These are phyloP conservation scores for Caenorhabditis tropicalis DNA, from an alignment of 1,140 invertebrate genomes.

Conservation along the genomic window DNA sequence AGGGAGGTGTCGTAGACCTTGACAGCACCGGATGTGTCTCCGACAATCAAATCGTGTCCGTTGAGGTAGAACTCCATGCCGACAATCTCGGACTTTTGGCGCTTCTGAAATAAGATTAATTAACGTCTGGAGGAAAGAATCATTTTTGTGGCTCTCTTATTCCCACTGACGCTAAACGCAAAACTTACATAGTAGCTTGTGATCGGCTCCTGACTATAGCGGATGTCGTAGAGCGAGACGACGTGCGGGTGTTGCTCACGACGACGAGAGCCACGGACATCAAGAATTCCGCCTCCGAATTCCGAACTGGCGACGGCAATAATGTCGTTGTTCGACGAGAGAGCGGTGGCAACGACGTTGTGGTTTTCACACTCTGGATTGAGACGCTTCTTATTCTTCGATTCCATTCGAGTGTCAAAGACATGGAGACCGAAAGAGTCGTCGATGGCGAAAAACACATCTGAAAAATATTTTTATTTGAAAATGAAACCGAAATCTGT, in stretches of 20 bases:
- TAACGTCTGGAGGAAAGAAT: not conserved
- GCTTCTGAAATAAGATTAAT: not conserved
- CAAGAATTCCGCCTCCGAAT: constrained; percentile 23
- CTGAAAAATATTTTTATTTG: not conserved
- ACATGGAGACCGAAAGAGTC: not conserved
- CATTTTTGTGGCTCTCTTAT: no score
- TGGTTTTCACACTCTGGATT: constrained; percentile 10
- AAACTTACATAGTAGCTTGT: constrained; percentile 20
- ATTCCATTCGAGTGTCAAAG: not conserved
- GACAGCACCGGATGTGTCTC: not conserved
- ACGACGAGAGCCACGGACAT: constrained; percentile 10
- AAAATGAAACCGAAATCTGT: not conserved
- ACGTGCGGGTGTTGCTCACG: constrained; percentile 6
- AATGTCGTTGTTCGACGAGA: not conserved
- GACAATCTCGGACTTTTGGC: not conserved
- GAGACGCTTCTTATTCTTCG: not conserved
- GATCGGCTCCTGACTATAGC: not conserved
- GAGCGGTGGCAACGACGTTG: not conserved
- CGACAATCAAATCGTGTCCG: not conserved
- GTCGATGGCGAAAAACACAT: constrained; percentile 1
- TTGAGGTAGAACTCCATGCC: constrained; percentile 16
- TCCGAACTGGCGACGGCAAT: constrained; percentile 5
- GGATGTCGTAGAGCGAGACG: not conserved
- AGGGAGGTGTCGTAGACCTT: not conserved
- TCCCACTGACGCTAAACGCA: no score